Conservation (phyloP, 1,140 invertebrate genomes). For the Megalopta genalis region DNA sequence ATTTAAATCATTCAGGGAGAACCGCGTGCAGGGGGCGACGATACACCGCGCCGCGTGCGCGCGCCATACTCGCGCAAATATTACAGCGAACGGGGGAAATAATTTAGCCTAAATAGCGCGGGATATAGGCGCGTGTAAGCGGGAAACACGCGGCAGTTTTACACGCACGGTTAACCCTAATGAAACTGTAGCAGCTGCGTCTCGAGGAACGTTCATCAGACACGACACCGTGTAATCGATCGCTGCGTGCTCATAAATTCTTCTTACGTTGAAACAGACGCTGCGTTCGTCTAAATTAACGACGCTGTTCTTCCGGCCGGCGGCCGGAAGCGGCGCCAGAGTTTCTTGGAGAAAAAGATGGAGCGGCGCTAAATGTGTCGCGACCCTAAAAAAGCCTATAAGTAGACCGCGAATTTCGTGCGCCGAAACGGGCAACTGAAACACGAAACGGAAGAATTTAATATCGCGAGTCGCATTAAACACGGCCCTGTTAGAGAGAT, state of each 20-base stretch:
- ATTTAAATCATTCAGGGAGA: slow-evolving; percentile 28
- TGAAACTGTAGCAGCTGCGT: slow-evolving; percentile 29
- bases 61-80: slow-evolving; percentile 7
- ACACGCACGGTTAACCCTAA: slow-evolving; percentile 40
- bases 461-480: too few species aligned
- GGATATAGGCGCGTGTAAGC: slow-evolving; percentile 6
- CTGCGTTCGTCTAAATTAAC: background rate
- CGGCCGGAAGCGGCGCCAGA: too few species aligned
- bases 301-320: background rate
- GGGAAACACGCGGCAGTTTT: slow-evolving; percentile 26
- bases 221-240: background rate
- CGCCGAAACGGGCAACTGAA: too few species aligned
- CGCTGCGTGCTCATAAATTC: background rate
- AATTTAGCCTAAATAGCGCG: slow-evolving; percentile 19
- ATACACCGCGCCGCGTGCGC: background rate
- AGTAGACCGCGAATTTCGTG: too few species aligned
- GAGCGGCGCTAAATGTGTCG: background rate
- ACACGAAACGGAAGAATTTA: too few species aligned
- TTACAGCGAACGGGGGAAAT: slow-evolving; percentile 5
- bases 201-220: slow-evolving; percentile 20
- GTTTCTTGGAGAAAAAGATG: background rate
- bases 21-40: background rate
- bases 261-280: background rate
- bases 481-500: too few species aligned
- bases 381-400: too few species aligned